A percentile compares a stretch with the other conserved stretches of the same genome.
These are phyloP conservation scores for Ameiurus melas DNA, from an alignment of 2,113 vertebrate species.

Conservation along the genomic window DNA sequence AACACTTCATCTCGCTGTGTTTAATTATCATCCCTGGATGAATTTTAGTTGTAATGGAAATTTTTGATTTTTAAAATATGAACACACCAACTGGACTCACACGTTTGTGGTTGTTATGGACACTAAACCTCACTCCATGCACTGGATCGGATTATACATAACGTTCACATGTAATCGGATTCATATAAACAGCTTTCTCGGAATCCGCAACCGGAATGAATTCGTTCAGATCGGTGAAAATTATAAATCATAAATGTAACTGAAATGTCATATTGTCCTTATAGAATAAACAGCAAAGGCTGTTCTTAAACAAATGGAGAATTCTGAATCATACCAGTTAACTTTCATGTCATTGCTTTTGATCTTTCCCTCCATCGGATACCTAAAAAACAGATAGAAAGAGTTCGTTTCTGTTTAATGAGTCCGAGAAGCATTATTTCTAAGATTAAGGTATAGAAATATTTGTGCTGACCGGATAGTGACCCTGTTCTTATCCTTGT, in stretches of 20 bases:
- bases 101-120: neutral
- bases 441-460: neutral
- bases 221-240: neutral
- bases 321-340: conserved; percentile 81
- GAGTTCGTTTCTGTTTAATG: neutral
- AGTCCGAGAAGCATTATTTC: neutral
- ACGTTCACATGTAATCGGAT: neutral
- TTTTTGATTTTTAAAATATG: neutral
- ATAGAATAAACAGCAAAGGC: neutral
- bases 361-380: conserved; percentile 92
- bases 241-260: too few relatives aligned
- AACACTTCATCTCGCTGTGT: neutral
- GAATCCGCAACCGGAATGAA: neutral
- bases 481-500: conserved; percentile 86
- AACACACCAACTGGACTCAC: neutral
- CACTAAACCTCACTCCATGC: neutral
- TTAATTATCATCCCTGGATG: neutral
- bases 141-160: neutral
- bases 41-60: neutral
- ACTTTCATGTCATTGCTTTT: conserved; percentile 98
- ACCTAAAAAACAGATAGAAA: conserved; percentile 69
- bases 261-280: neutral
- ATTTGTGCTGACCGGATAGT: conserved; percentile 83
- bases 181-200: neutral
- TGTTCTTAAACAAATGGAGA: too few relatives aligned